Evolutionary conservation across 2,113 vertebrate genomes (phyloP).

Genomic region (Tautogolabrus adspersus): DNA sequence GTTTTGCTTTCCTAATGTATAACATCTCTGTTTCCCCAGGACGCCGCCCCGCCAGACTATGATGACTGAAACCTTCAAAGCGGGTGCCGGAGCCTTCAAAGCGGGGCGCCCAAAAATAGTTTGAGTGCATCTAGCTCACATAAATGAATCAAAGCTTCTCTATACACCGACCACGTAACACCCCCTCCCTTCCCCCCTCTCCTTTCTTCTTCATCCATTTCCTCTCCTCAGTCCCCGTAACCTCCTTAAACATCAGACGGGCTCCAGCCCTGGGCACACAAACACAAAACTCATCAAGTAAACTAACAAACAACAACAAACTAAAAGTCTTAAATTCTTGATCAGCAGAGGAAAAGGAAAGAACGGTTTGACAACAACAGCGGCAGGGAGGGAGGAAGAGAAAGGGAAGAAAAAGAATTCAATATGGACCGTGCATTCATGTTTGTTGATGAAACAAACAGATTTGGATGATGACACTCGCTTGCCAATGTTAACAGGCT

Average conservation of each 20-base stretch:
- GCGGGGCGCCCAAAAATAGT: conserved; percentile 40
- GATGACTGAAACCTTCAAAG: conserved; percentile 54
- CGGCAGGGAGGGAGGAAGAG: conserved; percentile 30
- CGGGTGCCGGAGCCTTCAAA: conserved; percentile 45
- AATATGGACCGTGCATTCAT: conserved; percentile 55
- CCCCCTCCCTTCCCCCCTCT: not conserved
- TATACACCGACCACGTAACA: not conserved
- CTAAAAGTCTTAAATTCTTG: conserved; percentile 54
- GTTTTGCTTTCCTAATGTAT: conserved; percentile 61
- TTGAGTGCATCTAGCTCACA: conserved; percentile 38
- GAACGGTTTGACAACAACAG: conserved; percentile 41
- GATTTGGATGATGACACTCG: conserved; percentile 53
- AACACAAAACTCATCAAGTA: conserved; percentile 35
- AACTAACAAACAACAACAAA: conserved; percentile 59
- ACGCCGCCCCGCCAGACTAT: conserved; percentile 22
- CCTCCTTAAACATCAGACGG: conserved; percentile 44
- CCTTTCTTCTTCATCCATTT: conserved; percentile 8
- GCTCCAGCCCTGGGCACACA: conserved; percentile 17
- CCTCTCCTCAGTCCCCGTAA: conserved; percentile 28
- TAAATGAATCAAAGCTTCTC: conserved; percentile 56
- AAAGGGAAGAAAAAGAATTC: conserved; percentile 64
- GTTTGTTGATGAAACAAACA: conserved; percentile 54
- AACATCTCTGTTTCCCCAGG: conserved; percentile 59
- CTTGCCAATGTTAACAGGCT: conserved; percentile 52
- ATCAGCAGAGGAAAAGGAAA: conserved; percentile 57